Evolutionary conservation across 2,888 invertebrate species (phyloP), one percentile per base, ranked within the genome.

Genomic region (Strigamia maritima): DNA sequence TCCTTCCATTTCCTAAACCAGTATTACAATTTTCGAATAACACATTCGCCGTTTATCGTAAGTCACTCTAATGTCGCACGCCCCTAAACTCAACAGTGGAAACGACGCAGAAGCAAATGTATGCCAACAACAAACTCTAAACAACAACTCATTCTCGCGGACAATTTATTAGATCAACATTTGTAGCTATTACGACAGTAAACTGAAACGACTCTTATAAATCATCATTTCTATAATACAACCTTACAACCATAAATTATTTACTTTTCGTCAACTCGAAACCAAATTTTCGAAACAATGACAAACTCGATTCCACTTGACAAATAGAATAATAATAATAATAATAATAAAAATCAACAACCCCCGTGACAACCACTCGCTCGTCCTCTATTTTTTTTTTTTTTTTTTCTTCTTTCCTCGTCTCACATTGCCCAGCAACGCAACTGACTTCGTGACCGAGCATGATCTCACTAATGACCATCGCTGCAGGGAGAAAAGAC

Each of bases 401-500:
- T 26, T 12, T n/a, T n/a, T 19, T 54, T 54, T 54, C 16, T 16
- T 19, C 19, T 26, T n/a, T 26, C 6, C 60, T n/a, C 19, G 12
- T 44, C 54, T 19, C 54, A 26, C 28, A 70, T 70, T n/a, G 28
- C 70, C 70, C 28, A 26, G 28, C 70, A 28, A 26, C 70, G 28
- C 70, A 28, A 26, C 70, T 8, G 26, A 70, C 28, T 70, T 70
- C 70, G 70, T 70, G 70, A 70, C 70, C 70, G 70, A 70, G 3
- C 70, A 70, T 70, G 70, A 70, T 70, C 70, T 70, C 70, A 70
- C 70, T 70, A 70, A 70, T 70, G 70, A 70, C 70, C 70, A 70
- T 70, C 70, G 70, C 70, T 70, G 70, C 70, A 70, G 70, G 70
- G 28, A 70, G 70, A 70, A 65, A 70, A 70, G 70, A 70, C 70